Conservation (phyloP, 2,888 invertebrate species). For the Orchestes rusci region DNA sequence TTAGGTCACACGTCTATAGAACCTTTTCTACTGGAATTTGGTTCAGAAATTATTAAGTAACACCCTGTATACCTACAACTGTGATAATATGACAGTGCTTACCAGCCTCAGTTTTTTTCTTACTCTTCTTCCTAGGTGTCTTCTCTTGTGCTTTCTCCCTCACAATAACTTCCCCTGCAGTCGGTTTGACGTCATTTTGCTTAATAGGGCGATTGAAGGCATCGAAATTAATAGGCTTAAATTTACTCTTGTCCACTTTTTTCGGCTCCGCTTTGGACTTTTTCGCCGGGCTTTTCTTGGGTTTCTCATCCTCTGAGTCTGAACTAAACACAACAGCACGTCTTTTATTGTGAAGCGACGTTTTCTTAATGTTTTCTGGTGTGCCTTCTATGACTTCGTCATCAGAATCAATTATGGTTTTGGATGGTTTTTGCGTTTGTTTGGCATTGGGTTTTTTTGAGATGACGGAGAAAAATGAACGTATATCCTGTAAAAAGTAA, state of each 20-base stretch:
- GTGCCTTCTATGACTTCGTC: constrained; percentile 54
- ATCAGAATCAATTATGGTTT: constrained; percentile 43
- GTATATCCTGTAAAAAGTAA: constrained; percentile 52
- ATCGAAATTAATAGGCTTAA: constrained; percentile 45
- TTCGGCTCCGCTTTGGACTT: constrained; percentile 25
- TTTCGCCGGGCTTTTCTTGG: constrained; percentile 21
- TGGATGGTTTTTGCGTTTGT: background rate
- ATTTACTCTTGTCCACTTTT: constrained; percentile 27
- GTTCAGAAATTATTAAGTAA: too few species aligned
- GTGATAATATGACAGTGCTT: too few species aligned
- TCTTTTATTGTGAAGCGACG: constrained; percentile 30
- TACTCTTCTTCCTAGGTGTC: too few species aligned
- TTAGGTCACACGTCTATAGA: too few species aligned
- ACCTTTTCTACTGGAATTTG: too few species aligned
- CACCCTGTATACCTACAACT: too few species aligned
- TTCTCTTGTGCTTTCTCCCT: too few species aligned
- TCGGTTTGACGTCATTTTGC: constrained; percentile 40
- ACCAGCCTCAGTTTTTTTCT: too few species aligned
- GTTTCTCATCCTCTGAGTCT: constrained; percentile 29
- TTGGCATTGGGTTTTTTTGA: constrained; percentile 32
- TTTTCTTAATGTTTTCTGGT: constrained; percentile 38
- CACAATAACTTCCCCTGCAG: too few species aligned
- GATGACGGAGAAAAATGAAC: constrained; percentile 50
- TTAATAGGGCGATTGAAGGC: constrained; percentile 59
- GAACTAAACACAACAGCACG: constrained; percentile 30